phyloP scores from a whole-genome alignment of 2,888 invertebrate species.

The Perizoma affinitatum region DNA sequence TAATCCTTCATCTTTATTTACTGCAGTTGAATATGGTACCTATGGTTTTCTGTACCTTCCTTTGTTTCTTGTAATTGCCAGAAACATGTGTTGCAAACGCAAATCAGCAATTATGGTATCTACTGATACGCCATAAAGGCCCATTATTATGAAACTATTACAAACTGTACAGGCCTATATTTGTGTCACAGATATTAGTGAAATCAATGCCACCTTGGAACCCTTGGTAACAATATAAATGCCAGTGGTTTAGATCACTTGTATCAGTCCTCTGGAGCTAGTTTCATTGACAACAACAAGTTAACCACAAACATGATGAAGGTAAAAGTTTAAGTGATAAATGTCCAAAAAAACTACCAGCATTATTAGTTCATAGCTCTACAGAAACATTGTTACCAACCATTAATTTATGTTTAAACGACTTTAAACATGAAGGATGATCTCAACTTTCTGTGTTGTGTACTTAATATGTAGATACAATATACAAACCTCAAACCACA shows the following conservation, averaged over 20 bases:
- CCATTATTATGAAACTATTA: conserved; percentile 27
- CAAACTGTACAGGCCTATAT: conserved; percentile 21
- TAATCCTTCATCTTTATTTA: too few species aligned
- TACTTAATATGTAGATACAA: too few species aligned
- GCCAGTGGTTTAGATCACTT: conserved; percentile 28
- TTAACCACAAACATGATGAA: conserved; percentile 25
- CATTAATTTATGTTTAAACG: too few species aligned
- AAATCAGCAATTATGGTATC: conserved; percentile 2
- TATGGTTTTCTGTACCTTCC: background rate
- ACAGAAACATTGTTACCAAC: background rate
- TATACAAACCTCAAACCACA: too few species aligned
- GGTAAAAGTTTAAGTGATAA: too few species aligned
- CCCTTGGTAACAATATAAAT: conserved; percentile 41
- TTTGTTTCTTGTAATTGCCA: background rate
- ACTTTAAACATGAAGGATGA: too few species aligned
- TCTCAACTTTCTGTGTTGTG: too few species aligned
- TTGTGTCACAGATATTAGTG: conserved; percentile 31
- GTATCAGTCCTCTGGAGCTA: conserved; percentile 41
- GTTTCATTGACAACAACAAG: conserved; percentile 20
- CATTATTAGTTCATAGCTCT: too few species aligned
- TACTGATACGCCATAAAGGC: conserved; percentile 3
- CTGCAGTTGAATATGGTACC: too few species aligned
- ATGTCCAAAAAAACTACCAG: too few species aligned
- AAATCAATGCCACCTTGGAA: conserved; percentile 41
- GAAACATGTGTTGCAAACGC: conserved; percentile 1